Percentiles rank a stretch among this genome's conserved stretches.
Evolutionary conservation across 2,888 invertebrate genomes (phyloP).

Genomic region (Norana najaformis): DNA sequence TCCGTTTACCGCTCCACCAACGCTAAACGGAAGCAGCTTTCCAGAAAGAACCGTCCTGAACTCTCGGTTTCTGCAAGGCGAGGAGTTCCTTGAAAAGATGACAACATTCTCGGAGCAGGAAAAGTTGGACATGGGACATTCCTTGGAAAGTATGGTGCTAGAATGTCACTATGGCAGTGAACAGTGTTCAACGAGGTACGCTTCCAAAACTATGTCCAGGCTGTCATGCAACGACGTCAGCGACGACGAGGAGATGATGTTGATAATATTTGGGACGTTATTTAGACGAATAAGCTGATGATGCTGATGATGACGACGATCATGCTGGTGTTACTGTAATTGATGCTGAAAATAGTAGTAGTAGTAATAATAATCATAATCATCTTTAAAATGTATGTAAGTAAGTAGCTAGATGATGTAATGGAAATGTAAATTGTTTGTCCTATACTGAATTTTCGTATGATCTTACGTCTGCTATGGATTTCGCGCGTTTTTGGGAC

Average conservation of each 20-base stretch:
- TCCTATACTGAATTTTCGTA: too few relatives aligned
- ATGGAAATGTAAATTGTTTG: too few relatives aligned
- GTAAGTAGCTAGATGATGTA: too few relatives aligned
- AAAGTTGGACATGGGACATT: not conserved
- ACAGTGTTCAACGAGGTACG: constrained; percentile 20
- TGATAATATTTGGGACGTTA: too few relatives aligned
- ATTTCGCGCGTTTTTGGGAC: too few relatives aligned
- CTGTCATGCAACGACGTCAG: not conserved
- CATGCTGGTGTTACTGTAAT: too few relatives aligned
- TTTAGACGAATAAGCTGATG: too few relatives aligned
- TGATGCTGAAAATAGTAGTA: too few relatives aligned
- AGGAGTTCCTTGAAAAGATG: constrained; percentile 13
- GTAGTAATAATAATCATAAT: too few relatives aligned
- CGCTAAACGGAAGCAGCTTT: not conserved
- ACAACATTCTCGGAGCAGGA: not conserved
- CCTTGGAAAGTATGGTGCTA: constrained; percentile 23
- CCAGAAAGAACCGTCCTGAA: not conserved
- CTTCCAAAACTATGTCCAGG: not conserved
- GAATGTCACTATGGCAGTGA: constrained; percentile 17
- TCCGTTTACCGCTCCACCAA: constrained; percentile 15
- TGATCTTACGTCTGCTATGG: too few relatives aligned
- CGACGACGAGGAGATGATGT: not conserved
- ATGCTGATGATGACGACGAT: not conserved
- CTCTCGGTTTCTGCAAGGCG: not conserved
- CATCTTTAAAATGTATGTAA: too few relatives aligned